These are phyloP conservation scores for Mesocricetus auratus DNA, from an alignment of 2,113 vertebrate genomes.

Conservation along the genomic window DNA sequence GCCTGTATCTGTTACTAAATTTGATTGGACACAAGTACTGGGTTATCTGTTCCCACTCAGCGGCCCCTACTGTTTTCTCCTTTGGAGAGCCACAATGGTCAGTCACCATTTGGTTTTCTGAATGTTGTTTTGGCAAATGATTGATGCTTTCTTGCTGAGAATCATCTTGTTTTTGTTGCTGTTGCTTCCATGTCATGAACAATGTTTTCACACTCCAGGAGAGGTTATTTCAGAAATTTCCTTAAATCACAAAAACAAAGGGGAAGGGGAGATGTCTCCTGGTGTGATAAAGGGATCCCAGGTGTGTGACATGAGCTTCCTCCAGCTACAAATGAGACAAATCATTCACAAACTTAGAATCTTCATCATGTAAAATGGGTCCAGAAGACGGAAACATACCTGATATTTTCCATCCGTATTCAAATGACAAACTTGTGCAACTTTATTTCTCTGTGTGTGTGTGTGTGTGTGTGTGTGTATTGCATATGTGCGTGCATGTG, in stretches of 20 bases:
- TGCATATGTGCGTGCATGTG: not conserved
- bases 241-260: not conserved
- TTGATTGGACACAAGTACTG: constrained; percentile 70
- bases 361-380: not conserved
- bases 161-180: not conserved
- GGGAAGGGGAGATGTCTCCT: not conserved
- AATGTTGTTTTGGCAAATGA: constrained; percentile 53
- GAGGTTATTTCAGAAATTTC: not conserved
- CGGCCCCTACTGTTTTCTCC: constrained; percentile 70
- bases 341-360: not conserved
- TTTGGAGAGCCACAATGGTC: constrained; percentile 84
- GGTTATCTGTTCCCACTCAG: constrained; percentile 71
- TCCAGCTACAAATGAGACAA: not conserved
- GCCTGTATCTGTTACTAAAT: constrained; percentile 79
- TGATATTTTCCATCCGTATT: not conserved
- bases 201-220: not conserved
- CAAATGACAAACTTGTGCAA: not conserved
- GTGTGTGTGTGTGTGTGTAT: not conserved
- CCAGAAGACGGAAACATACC: not conserved
- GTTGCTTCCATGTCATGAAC: not conserved
- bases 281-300: not conserved
- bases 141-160: not conserved
- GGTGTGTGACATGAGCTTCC: not conserved
- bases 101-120: constrained; percentile 81
- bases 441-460: not conserved